Base-by-base conservation (phyloP, 2,797 vertebrate species). In the Moxostoma hubbsi region DNA sequence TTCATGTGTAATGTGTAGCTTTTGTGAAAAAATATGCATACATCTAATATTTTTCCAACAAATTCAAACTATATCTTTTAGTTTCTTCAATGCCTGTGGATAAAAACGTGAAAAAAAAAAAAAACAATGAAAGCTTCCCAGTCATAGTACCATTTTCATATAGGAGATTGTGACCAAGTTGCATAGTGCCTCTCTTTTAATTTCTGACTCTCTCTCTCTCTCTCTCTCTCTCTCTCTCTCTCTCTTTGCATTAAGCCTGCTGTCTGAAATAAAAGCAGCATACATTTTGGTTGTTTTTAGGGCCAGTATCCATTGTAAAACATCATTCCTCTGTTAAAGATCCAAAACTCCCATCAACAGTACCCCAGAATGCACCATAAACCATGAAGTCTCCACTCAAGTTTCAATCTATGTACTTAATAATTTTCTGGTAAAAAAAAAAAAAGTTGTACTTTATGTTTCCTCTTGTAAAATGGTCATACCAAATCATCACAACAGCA, bases 201-300 rank as follows among this genome's bases (percentile, higher is more conserved):
- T 61, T 8, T n/a, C 16, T 11, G 46, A 43, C 1, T 57, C 12
- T 49, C 65, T 36, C n/a, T 57, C 72, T 50, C 13, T 54, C 1
- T 64, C 12, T 50, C 73, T 49, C n/a, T 46, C 67, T 57, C 45
- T 57, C n/a, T 6, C 36, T 57, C 51, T 47, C 11, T 73, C 24
- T 24, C 53, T 79, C 65, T 89, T 90, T 90, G 86, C 89, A 85
- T 82, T 83, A 50, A 78, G 76, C 80, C 64, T 71, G 79, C 9
- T 18, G 78, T 80, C 85, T 85, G 71, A 87, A 85, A 90, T 88
- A 84, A 88, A 89, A 82, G 68, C 45, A 70, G 72, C 78, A 86
- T 88, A 82, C 74, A 85, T 72, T 63, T 65, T 58, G 46, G 59
- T 86, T 90, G 85, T 86, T 87, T 88, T 87, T 82, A 67, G 81